Base-by-base conservation (phyloP, 2,888 invertebrate genomes). In the Caenorhabditis virilis region DNA sequence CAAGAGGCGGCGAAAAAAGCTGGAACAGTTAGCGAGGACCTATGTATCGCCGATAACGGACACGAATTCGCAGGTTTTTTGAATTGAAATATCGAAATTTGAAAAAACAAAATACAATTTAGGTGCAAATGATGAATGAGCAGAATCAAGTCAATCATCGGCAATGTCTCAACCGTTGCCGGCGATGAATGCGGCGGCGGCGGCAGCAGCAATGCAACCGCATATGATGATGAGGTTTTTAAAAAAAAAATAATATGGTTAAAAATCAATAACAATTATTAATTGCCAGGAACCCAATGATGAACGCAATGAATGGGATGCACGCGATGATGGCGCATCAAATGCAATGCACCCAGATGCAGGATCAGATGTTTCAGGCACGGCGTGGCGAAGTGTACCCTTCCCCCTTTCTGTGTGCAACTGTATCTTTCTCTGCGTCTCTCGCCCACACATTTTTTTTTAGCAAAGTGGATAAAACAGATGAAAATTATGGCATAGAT, bases 181-280 rank as follows among this genome's bases (percentile, higher is more conserved):
- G 6, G 54, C 55, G 15, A 47, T 47, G 41, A 16, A 41, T 6
- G 41, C 41, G n/a, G n/a, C n/a, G n/a, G n/a, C n/a, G n/a, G n/a
- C n/a, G 26, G 53, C 46, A 0, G 57, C 58, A 0, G 60, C 60
- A n/a, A 57, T 63, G 57, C 53, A 63, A 2, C 63, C 63, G 23
- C 49, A 57, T n/a, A 41, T 63, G 49, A 57, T 63, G 63, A 63
- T 63, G 63, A 23, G 54, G 54, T 54, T 23, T 15, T 20, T 47
- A 22, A 30, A 2, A 4, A n/a, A n/a, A n/a, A 27, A 2, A n/a
- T 18, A 15, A 6, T 35, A 33, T 11, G 7, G 6, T 39, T 20
- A 26, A 15, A 39, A 26, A 15, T 35, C 13, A 35, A 39, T 18
- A 11, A 35, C 9, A n/a, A 5, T n/a, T 4, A 11, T 49, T 7